Evolutionary conservation across 2,888 invertebrate genomes (phyloP), one percentile per base, ranked within the genome.

Genomic region (Drosophila neotestacea): DNA sequence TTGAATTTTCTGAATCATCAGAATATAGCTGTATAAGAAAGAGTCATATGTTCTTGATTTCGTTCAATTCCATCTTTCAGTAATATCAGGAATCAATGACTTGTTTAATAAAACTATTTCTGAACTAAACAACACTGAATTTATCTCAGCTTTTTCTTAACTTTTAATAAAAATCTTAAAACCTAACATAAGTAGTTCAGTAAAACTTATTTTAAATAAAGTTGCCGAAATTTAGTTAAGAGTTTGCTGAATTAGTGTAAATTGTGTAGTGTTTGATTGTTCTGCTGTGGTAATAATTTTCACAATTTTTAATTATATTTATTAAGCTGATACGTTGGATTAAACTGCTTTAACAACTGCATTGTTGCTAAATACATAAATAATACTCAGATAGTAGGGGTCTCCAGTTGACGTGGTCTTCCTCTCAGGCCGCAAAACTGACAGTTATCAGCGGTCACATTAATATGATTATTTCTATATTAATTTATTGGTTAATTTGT

Each of bases 401-500:
- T 46, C 61, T 55, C 16, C 38, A n/a, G 11, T 16, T 38, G 28
- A 46, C 28, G 34, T 39, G n/a, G 22, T 52, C 36, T 42, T 54
- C 32, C 54, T 42, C 52, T 39, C 51, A 13, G 63, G 30, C 41
- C 51, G 69, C 70, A 36, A 46, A 46, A 51, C 46, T 67, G 73
- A 63, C 87, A 89, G 81, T 81, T 89, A 85, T 85, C 88, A 82
- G 74, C 83, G 59, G 66, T 71, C 67, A 72, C 78, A 85, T 85
- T 85, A 89, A 88, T 78, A 78, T 89, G 80, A 88, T 85, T 83
- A 80, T 80, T 88, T 78, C 83, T 78, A 76, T 85, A 88, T 85
- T 83, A 83, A 89, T 85, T 85, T 85, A 89, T 85, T 77, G 83
- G 84, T 82, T 85, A 88, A 89, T 89, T 89, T 89, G 88, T 89